Evolutionary conservation across 2,888 invertebrate genomes (phyloP).

Genomic region (Drosophila phalerata): DNA sequence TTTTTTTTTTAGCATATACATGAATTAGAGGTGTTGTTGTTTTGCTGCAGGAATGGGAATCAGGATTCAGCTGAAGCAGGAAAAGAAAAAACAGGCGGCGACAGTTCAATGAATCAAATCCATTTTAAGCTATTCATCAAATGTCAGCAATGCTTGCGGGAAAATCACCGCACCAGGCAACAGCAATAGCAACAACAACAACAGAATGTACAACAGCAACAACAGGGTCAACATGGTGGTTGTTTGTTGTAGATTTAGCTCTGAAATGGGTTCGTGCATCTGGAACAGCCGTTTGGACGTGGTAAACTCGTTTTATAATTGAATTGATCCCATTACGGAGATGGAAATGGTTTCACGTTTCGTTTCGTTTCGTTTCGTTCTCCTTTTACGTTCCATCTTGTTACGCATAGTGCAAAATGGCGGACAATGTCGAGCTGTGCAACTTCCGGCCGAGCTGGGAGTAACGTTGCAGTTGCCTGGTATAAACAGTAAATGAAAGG

Average conservation of each 20-base stretch:
- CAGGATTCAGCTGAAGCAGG: background rate
- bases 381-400: slow-evolving; percentile 30
- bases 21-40: background rate
- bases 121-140: slow-evolving; percentile 76
- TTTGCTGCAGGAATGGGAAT: background rate
- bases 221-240: slow-evolving; percentile 26
- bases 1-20: background rate
- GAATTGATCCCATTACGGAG: slow-evolving; percentile 79
- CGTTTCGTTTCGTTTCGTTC: slow-evolving; percentile 41
- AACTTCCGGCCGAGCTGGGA: slow-evolving; percentile 58
- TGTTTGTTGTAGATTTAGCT: slow-evolving; percentile 57
- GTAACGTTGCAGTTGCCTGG: slow-evolving; percentile 41
- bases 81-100: slow-evolving; percentile 34
- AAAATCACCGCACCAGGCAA: slow-evolving; percentile 22
- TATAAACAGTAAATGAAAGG: slow-evolving; percentile 68
- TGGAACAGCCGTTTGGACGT: slow-evolving; percentile 25
- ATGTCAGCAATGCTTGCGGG: slow-evolving; percentile 53
- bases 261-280: slow-evolving; percentile 33
- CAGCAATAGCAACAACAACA: slow-evolving; percentile 20
- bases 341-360: slow-evolving; percentile 75
- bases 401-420: slow-evolving; percentile 60
- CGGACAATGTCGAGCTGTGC: slow-evolving; percentile 53
- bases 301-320: slow-evolving; percentile 75
- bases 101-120: slow-evolving; percentile 78
- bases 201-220: slow-evolving; percentile 24